Conservation (phyloP, 2,113 vertebrate genomes). For the Brachyhypopomus occidentalis region DNA sequence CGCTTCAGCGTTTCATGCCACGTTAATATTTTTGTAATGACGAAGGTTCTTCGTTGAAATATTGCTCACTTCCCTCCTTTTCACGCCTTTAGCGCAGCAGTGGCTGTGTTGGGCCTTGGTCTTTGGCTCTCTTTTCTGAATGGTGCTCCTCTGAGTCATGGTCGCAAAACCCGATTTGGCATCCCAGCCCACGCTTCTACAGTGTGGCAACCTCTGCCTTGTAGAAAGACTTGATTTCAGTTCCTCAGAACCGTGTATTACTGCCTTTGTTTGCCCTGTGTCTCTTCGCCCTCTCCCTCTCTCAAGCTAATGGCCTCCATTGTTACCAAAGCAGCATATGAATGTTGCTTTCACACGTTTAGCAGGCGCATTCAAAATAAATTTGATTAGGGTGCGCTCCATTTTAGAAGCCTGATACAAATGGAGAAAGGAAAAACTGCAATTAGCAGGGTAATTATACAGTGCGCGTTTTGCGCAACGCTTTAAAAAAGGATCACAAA, state of each 20-base stretch:
- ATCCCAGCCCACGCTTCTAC: constrained; percentile 7
- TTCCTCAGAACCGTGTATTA: background rate
- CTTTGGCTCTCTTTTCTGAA: background rate
- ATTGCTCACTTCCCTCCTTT: background rate
- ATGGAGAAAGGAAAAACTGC: constrained; percentile 4
- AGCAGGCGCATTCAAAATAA: constrained; percentile 13
- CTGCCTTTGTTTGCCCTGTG: constrained; percentile 7
- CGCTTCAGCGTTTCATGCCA: background rate
- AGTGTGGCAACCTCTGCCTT: constrained; percentile 21
- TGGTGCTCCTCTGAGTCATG: background rate
- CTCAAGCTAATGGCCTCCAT: constrained; percentile 31
- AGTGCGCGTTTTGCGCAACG: background rate
- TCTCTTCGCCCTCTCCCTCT: constrained; percentile 35
- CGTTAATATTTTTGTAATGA: background rate
- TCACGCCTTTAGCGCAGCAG: background rate
- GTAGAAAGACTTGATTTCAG: constrained; percentile 22
- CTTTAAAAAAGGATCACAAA: constrained; percentile 1
- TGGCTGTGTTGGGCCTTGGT: background rate
- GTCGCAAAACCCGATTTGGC: background rate
- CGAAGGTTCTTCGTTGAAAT: background rate
- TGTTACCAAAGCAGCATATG: constrained; percentile 6
- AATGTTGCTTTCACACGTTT: constrained; percentile 19
- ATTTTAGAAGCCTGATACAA: constrained; percentile 23
- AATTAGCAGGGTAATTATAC: background rate
- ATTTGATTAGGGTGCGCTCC: constrained; percentile 21